Evolutionary conservation across 2,888 invertebrate genomes (phyloP), one percentile per base, ranked within the genome.

Genomic region (Augiades crinisus): DNA sequence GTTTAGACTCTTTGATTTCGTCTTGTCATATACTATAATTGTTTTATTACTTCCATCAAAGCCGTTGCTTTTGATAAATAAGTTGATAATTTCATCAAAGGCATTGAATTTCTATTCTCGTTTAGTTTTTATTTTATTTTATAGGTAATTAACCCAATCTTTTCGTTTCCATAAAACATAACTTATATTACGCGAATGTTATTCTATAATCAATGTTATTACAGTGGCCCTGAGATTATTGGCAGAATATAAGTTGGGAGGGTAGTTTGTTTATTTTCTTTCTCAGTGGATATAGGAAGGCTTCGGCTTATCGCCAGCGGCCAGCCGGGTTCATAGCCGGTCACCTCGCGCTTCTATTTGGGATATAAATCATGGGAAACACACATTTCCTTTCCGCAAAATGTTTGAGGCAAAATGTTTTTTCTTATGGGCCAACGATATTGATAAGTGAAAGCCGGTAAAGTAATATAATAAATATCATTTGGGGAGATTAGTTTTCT

Each of bases 291-390:
- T 76, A 74, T 69, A 73, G 75, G 74, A 76, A 72, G 78, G 78
- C 75, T 80, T 75, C 72, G 70, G 83, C 86, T 88, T 87, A 88
- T 89, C 88, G 86, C 81, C 76, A 66, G 58, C 75, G 79, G 80
- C 69, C 88, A 88, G 86, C 75, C 76, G 67, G 70, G 72, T 68
- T 78, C 77, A 74, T 77, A 63, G 59, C 59, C 70, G 72, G 70
- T 75, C 74, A 77, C 73, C 80, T 80, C 78, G 63, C 74, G 70
- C 78, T 78, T 76, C 77, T 76, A 73, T 81, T 81, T 72, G 75
- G 78, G 76, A 78, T 77, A 86, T 88, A 87, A 87, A 88, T 88
- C 85, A 86, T 85, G 75, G 70, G 72, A 78, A 85, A 83, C 82
- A 84, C 86, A 85, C 82, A 86, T 86, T 85, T 81, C 80, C 85